Conservation (phyloP, 2,888 invertebrate species). For the Antheraea yamamai region DNA sequence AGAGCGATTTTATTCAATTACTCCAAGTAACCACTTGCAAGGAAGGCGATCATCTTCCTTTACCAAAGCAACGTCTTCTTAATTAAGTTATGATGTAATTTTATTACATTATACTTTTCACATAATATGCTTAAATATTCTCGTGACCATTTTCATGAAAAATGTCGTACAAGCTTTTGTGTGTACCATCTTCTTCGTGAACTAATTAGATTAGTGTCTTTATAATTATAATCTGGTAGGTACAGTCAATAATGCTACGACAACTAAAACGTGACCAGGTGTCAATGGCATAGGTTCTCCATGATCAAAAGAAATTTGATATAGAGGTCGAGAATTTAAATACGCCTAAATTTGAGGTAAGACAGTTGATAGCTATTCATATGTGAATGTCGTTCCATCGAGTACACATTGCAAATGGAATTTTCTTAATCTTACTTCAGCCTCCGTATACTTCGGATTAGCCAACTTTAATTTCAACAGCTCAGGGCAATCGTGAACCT, state of each 20-base stretch:
- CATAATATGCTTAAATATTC: background rate
- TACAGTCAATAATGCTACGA: background rate
- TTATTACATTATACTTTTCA: background rate
- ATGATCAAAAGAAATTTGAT: background rate
- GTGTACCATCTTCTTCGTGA: background rate
- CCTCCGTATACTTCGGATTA: slow-evolving; percentile 22
- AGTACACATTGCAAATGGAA: slow-evolving; percentile 30
- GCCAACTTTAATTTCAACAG: too few species aligned
- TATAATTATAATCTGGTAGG: background rate
- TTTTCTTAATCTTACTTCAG: slow-evolving; percentile 29
- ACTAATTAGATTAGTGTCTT: background rate
- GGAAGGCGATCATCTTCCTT: background rate
- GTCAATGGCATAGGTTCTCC: background rate
- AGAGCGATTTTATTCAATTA: too few species aligned
- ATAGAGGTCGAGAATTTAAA: slow-evolving; percentile 19
- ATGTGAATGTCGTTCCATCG: too few species aligned
- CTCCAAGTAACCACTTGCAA: too few species aligned
- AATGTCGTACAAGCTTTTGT: background rate
- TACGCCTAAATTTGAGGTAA: slow-evolving; percentile 22
- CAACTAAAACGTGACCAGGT: slow-evolving; percentile 14
- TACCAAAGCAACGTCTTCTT: background rate
- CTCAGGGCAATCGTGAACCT: too few species aligned
- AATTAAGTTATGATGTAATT: background rate
- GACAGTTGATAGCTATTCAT: slow-evolving; percentile 22
- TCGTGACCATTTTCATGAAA: background rate